Evolutionary conservation across 2,113 vertebrate genomes (phyloP).

Genomic region (Hassar affinis): DNA sequence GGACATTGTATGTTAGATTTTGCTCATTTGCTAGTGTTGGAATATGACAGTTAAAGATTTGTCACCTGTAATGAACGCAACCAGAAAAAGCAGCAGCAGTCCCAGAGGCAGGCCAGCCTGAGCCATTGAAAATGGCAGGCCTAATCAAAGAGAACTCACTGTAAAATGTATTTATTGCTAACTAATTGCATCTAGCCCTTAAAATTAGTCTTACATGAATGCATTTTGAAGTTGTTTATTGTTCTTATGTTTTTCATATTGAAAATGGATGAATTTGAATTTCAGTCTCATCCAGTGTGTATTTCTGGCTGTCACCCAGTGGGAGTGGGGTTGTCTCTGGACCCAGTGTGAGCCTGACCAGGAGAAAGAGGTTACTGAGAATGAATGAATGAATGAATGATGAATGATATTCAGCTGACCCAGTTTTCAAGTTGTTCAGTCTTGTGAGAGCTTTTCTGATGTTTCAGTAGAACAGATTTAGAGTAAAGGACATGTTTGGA

Average conservation of each 20-base stretch:
- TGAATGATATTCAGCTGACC: neutral
- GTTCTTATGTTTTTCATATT: neutral
- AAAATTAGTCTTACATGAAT: neutral
- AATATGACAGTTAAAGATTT: neutral
- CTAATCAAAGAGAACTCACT: constrained; percentile 62
- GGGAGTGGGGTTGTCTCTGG: neutral
- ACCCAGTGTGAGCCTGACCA: neutral
- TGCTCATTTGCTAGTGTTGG: neutral
- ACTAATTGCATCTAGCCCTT: neutral
- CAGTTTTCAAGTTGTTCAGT: neutral
- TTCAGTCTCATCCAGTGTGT: neutral
- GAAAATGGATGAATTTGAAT: neutral
- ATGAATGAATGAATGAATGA: neutral
- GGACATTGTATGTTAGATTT: neutral
- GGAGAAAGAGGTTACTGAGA: neutral
- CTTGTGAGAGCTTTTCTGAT: neutral
- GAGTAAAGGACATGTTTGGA: neutral
- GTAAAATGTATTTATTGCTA: neutral
- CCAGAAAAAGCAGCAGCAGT: constrained; percentile 80
- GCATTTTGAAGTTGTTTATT: neutral
- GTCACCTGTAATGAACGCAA: constrained; percentile 85
- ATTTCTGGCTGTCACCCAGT: neutral
- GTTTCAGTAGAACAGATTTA: constrained; percentile 13
- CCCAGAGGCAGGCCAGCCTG: constrained; percentile 91
- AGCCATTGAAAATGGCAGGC: constrained; percentile 90